These are phyloP conservation scores for Australoheros facetus DNA, from an alignment of 2,797 vertebrate genomes.

Conservation along the genomic window DNA sequence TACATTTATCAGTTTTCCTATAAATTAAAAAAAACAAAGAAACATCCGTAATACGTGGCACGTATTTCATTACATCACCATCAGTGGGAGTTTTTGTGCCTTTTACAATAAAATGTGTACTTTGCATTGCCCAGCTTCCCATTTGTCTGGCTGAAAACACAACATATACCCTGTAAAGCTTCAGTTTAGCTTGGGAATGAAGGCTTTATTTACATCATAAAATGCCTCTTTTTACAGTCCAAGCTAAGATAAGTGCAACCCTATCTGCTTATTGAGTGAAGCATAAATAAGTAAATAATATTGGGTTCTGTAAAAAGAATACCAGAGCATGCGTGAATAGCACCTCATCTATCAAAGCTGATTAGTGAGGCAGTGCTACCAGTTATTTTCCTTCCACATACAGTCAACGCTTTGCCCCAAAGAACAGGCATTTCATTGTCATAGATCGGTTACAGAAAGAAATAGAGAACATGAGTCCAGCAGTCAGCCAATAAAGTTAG, in stretches of 20 bases:
- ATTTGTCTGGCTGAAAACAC: not conserved
- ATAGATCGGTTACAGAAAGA: not conserved
- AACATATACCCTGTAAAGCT: not conserved
- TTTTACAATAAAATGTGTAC: not conserved
- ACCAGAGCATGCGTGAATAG: slow-evolving; percentile 22
- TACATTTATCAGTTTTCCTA: not conserved
- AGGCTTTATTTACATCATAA: slow-evolving; percentile 1
- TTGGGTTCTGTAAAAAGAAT: slow-evolving; percentile 37
- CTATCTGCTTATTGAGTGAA: slow-evolving; percentile 37
- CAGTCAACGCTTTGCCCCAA: slow-evolving; percentile 15
- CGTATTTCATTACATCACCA: slow-evolving; percentile 10
- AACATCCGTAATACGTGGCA: not conserved
- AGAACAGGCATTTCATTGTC: slow-evolving; percentile 40
- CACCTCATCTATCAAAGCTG: not conserved
- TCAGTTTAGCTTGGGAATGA: slow-evolving; percentile 7
- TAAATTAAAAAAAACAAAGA: not conserved
- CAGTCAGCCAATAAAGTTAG: not conserved
- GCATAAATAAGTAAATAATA: slow-evolving; percentile 52
- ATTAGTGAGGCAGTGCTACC: slow-evolving; percentile 10
- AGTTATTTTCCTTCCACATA: slow-evolving; percentile 18
- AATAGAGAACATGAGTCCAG: not conserved
- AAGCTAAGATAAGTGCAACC: slow-evolving; percentile 35
- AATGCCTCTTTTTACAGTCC: slow-evolving; percentile 30
- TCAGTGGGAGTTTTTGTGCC: not conserved
- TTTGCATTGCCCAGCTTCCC: slow-evolving; percentile 5